Base-by-base conservation (phyloP, 2,113 vertebrate species). In the Lates calcarifer region DNA sequence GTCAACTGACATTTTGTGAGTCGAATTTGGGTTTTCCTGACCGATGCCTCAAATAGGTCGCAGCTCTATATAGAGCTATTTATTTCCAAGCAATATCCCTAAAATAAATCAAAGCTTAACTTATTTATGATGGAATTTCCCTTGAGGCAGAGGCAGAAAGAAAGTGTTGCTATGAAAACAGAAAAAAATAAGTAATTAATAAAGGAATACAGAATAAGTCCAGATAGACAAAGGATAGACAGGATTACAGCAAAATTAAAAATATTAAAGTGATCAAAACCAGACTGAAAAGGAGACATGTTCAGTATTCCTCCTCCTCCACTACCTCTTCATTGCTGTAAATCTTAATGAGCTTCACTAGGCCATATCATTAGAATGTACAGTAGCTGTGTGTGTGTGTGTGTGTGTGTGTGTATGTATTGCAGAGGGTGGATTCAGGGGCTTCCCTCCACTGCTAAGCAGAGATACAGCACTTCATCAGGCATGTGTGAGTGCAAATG, bases 381-480 rank as follows among this genome's bases (percentile, higher is more conserved):
- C 66, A 75, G 58, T 73, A 61, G 22, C 39, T 56, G 41, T 55
- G 56, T 70, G 73, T 69, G 76, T 26, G 31, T 62, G 56, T 70
- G 73, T 69, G 76, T 26, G 53, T 81, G 61, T 39, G 61, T 65
- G 37, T 56, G 39, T 65, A 60, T 41, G 47, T 26, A 39, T 18
- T 9, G 29, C 37, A n/a, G 67, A 24, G 15, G n/a, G 68, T 29
- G 35, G 70, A 35, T 53, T 28, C 51, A 51, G 51, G 45, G 58
- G 15, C 55, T 78, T 57, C 79, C 55, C 70, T 79, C 51, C 62
- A 45, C 79, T 69, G 58, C 76, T 74, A 77, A 77, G 82, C 77
- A 90, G 70, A 86, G 86, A 93, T 82, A 85, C 77, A 90, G 89
- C 85, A 90, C 87, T 91, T 93, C 83, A 94, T 93, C 92, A 92